A percentile compares a stretch with the other conserved stretches of the same genome.
Evolutionary conservation across 2,113 vertebrate genomes (phyloP).

Genomic region (Gambusia holbrooki): DNA sequence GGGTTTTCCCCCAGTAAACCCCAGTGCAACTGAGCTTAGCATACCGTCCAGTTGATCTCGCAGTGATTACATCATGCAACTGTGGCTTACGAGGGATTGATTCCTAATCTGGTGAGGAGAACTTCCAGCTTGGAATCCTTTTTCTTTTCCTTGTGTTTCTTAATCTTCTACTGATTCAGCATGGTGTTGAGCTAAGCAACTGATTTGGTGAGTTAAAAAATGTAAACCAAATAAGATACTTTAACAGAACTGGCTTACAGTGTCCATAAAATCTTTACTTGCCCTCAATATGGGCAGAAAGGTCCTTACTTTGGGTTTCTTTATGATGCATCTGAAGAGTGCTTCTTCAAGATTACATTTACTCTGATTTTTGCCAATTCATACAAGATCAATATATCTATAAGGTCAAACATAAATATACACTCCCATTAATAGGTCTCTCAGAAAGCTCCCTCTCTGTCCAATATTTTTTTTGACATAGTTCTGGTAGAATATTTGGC

Average conservation of each 20-base stretch:
- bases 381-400: background rate
- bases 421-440: background rate
- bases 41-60: slow-evolving; percentile 57
- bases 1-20: slow-evolving; percentile 60
- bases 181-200: slow-evolving; percentile 1
- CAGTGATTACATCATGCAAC: slow-evolving; percentile 68
- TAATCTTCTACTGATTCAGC: slow-evolving; percentile 29
- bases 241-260: too few relatives aligned
- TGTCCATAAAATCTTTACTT: too few relatives aligned
- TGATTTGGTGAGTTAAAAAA: too few relatives aligned
- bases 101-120: slow-evolving; percentile 60
- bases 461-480: background rate
- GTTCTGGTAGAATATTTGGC: background rate
- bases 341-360: background rate
- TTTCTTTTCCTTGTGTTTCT: slow-evolving; percentile 3
- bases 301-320: background rate
- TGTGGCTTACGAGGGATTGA: slow-evolving; percentile 63
- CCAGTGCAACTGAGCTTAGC: slow-evolving; percentile 3
- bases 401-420: background rate
- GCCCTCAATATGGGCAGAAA: too few relatives aligned
- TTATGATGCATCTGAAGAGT: background rate
- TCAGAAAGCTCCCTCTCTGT: background rate
- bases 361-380: background rate
- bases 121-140: slow-evolving; percentile 48
- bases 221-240: too few relatives aligned